Percentiles rank a stretch among this genome's conserved stretches.
phyloP scores from a whole-genome alignment of 1,140 invertebrate species.

The Plodia interpunctella region DNA sequence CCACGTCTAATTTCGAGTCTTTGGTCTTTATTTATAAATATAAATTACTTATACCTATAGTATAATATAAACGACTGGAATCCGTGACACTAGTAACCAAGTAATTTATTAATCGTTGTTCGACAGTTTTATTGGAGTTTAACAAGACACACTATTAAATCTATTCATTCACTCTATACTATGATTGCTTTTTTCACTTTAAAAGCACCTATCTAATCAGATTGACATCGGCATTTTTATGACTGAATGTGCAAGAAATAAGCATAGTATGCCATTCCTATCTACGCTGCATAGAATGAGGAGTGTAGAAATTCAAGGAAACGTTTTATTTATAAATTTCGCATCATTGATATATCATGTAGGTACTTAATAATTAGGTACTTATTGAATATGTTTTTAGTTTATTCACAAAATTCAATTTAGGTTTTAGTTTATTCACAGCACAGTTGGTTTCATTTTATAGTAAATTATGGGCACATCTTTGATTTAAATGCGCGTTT shows the following conservation, averaged over 20 bases:
- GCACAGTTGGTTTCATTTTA: slow-evolving; percentile 8
- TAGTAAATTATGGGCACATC: slow-evolving; percentile 10
- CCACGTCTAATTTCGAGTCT: slow-evolving; percentile 47
- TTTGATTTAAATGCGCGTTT: slow-evolving; percentile 22
- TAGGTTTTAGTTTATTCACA: slow-evolving; percentile 30
- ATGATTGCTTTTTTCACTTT: slow-evolving; percentile 38
- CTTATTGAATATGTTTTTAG: too few relatives aligned
- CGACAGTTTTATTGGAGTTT: slow-evolving; percentile 41
- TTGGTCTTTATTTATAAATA: slow-evolving; percentile 46
- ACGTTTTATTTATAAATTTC: too few relatives aligned
- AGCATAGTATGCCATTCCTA: background rate
- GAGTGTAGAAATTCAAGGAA: too few relatives aligned
- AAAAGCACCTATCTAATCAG: slow-evolving; percentile 34
- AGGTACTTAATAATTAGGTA: background rate
- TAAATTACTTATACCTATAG: slow-evolving; percentile 15
- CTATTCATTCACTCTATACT: slow-evolving; percentile 32
- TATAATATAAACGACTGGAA: slow-evolving; percentile 39
- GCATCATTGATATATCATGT: background rate
- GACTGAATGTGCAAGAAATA: background rate
- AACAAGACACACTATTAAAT: slow-evolving; percentile 30
- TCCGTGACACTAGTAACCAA: slow-evolving; percentile 37
- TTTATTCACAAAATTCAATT: slow-evolving; percentile 37
- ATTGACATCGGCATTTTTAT: background rate
- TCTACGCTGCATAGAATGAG: too few relatives aligned
- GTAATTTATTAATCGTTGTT: slow-evolving; percentile 50